Evolutionary conservation across 2,888 invertebrate species (phyloP), one percentile per base, ranked within the genome.

Genomic region (Heliconius charithonia): DNA sequence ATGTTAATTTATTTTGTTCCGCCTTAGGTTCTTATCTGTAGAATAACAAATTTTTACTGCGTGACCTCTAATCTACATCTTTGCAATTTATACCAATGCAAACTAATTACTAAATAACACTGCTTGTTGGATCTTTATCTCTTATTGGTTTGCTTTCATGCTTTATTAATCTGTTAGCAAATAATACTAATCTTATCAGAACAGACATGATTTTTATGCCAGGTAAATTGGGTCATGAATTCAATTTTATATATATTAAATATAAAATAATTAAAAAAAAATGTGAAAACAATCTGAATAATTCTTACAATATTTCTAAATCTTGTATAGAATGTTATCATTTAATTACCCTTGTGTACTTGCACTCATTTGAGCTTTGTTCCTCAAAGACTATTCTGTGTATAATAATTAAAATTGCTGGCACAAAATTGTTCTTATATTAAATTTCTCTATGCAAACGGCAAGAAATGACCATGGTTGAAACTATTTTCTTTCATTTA

Each of bases 291-390:
- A 25, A 16, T 27, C 63, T 27, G 16, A 59, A 63, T 27, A 63
- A 27, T 27, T 27, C 12, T 27, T 16, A 63, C 27, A 77, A 76
- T 75, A 79, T 80, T 78, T 78, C 76, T 76, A 81, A 51, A 69
- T 22, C n/a, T n/a, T 59, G 3, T 59, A n/a, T 45, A 16, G 45
- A 45, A 59, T 59, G 22, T 10, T n/a, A 3, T 59, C 3, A n/a
- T 3, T 56, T 3, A n/a, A 59, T 10, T 22, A 59, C 4, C 10
- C n/a, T 59, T 59, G 3, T 51, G 51, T 22, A 51, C 0, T 0
- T 7, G 19, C 51, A 51, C 51, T 51, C 51, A 22, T 22, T 19
- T 51, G 51, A 51, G 22, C 51, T 59, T 59, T 59, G 12, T 56
- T 56, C 22, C 7, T 22, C 7, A 22, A 56, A n/a, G 59, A n/a